A percentile compares a stretch with the other conserved stretches of the same genome.
These are phyloP conservation scores for Patella depressa DNA, from an alignment of 2,888 invertebrate species.

Conservation along the genomic window DNA sequence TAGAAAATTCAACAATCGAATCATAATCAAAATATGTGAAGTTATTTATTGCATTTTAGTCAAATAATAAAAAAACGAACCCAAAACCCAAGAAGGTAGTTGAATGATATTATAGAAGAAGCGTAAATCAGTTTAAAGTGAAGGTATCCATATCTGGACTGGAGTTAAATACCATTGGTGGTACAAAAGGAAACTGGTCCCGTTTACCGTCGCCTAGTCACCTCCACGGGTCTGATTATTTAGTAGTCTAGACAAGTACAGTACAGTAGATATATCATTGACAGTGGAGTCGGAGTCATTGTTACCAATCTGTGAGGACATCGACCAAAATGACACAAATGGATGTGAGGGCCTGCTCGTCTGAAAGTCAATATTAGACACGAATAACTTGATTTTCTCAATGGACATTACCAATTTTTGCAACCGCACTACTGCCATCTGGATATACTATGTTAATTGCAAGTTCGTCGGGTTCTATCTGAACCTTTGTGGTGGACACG, in stretches of 20 bases:
- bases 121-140: too few species aligned
- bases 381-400: conserved; percentile 40
- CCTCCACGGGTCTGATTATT: conserved; percentile 31
- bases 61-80: too few species aligned
- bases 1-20: too few species aligned
- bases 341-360: conserved; percentile 39
- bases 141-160: conserved; percentile 41
- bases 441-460: conserved; percentile 44
- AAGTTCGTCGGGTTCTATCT: conserved; percentile 36
- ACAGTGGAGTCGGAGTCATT: conserved; percentile 51
- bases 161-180: conserved; percentile 46
- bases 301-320: conserved; percentile 52
- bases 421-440: conserved; percentile 42
- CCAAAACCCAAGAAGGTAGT: too few species aligned
- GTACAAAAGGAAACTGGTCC: conserved; percentile 42
- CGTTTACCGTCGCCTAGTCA: conserved; percentile 36
- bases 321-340: conserved; percentile 52
- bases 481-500: conserved; percentile 43
- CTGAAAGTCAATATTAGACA: conserved; percentile 28
- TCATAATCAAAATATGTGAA: too few species aligned
- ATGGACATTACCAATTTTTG: conserved; percentile 37
- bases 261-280: too few species aligned
- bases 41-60: too few species aligned
- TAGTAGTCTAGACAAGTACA: too few species aligned
- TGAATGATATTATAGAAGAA: too few species aligned